Conservation (phyloP, 2,888 invertebrate genomes). For the Aphodius granarius region DNA sequence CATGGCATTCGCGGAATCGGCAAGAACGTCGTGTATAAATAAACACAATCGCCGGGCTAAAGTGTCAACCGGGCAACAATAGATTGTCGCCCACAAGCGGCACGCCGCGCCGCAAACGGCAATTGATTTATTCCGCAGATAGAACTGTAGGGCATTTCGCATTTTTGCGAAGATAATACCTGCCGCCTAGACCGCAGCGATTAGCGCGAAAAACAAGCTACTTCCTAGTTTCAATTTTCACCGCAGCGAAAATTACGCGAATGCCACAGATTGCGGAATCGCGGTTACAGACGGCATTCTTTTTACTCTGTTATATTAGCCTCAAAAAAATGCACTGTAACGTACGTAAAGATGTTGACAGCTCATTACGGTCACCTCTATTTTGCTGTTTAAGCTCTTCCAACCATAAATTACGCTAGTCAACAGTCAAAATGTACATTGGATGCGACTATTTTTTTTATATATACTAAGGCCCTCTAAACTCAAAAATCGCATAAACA, state of each 20-base stretch:
- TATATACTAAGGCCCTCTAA: too few relatives aligned
- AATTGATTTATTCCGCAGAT: slow-evolving; percentile 5
- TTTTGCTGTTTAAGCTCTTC: neutral
- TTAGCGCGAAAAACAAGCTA: neutral
- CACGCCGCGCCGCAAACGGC: neutral
- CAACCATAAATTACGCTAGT: too few relatives aligned
- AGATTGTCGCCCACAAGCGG: neutral
- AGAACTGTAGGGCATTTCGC: neutral
- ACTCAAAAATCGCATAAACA: too few relatives aligned
- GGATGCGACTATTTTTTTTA: too few relatives aligned
- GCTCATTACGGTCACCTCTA: neutral
- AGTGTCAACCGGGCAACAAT: slow-evolving; percentile 8
- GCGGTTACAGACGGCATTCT: neutral
- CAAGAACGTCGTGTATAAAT: neutral
- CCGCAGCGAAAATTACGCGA: neutral
- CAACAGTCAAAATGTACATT: too few relatives aligned
- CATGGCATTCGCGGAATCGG: neutral
- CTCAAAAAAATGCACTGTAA: neutral
- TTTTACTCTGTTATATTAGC: neutral
- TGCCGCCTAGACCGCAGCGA: neutral
- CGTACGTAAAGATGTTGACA: neutral
- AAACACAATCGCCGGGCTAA: neutral
- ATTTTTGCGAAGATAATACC: neutral
- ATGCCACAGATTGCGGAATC: neutral
- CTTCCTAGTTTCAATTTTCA: neutral